phyloP scores from a whole-genome alignment of 2,113 vertebrate genomes.

The Neopipo cinnamomea region DNA sequence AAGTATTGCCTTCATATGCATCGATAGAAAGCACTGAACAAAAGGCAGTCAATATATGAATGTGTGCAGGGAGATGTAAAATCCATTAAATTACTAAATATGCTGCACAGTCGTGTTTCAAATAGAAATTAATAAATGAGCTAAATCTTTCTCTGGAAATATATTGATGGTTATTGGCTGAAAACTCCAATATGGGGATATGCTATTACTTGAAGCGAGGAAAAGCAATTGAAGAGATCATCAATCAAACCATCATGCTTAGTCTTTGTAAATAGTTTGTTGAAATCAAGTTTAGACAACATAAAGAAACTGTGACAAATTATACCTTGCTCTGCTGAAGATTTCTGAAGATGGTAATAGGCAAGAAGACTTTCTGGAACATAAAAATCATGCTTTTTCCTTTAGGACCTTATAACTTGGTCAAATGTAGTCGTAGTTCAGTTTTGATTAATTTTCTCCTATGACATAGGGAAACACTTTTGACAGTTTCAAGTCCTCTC shows the following conservation, averaged over 20 bases:
- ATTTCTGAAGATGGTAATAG: not conserved
- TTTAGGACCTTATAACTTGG: not conserved
- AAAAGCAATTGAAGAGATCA: not conserved
- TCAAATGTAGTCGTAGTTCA: not conserved
- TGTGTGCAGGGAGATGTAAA: not conserved
- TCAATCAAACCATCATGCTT: not conserved
- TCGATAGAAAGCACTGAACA: not conserved
- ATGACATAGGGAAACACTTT: not conserved
- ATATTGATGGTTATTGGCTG: not conserved
- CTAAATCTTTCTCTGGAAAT: not conserved
- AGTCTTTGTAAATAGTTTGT: not conserved
- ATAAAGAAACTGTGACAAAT: not conserved
- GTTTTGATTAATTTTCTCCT: not conserved
- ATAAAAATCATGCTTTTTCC: not conserved
- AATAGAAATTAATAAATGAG: conserved; percentile 14
- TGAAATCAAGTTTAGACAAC: not conserved
- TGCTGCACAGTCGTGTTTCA: not conserved
- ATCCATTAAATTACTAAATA: conserved; percentile 17
- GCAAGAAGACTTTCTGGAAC: not conserved
- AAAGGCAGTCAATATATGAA: not conserved
- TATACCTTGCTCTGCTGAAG: not conserved
- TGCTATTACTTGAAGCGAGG: not conserved
- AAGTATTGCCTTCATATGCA: not conserved
- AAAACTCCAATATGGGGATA: not conserved
- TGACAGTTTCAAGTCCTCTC: not conserved